A percentile compares a stretch with the other conserved stretches of the same genome.
These are phyloP conservation scores for Amblyopsis rosae DNA, from an alignment of 2,113 vertebrate species.

Conservation along the genomic window DNA sequence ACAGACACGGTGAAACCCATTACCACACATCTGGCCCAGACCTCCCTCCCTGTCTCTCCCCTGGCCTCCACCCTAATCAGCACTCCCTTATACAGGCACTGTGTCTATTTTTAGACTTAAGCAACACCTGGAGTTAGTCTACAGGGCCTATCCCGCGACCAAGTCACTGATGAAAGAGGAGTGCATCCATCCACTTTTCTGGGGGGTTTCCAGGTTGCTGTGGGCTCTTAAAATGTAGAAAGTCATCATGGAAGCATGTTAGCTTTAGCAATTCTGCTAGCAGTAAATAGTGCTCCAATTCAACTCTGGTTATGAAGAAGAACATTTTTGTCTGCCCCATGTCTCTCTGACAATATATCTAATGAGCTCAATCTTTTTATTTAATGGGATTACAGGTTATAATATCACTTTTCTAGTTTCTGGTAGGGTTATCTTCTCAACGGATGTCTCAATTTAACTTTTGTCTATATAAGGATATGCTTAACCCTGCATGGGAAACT, in stretches of 20 bases:
- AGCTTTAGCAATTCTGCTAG: neutral
- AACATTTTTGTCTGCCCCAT: neutral
- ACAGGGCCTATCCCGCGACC: conserved; percentile 22
- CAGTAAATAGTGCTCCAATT: too few relatives aligned
- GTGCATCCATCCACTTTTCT: conserved; percentile 57
- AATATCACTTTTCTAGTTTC: neutral
- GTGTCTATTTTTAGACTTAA: conserved; percentile 66
- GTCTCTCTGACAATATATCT: too few relatives aligned
- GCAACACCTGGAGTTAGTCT: conserved; percentile 68
- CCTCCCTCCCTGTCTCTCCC: conserved; percentile 4
- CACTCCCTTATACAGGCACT: conserved; percentile 49
- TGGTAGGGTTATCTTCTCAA: neutral
- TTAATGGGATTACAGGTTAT: neutral
- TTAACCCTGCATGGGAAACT: too few relatives aligned
- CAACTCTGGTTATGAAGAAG: neutral
- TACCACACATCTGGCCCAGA: conserved; percentile 24
- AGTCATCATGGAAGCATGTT: conserved; percentile 43
- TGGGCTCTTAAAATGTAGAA: conserved; percentile 20
- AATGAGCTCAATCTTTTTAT: neutral
- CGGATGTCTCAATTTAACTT: too few relatives aligned
- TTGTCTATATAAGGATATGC: too few relatives aligned
- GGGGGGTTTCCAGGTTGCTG: conserved; percentile 40
- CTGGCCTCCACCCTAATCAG: conserved; percentile 44
- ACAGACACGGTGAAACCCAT: conserved; percentile 9
- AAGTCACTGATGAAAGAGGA: conserved; percentile 34